phyloP scores from a whole-genome alignment of 2,113 vertebrate genomes.

The Tachycineta bicolor region DNA sequence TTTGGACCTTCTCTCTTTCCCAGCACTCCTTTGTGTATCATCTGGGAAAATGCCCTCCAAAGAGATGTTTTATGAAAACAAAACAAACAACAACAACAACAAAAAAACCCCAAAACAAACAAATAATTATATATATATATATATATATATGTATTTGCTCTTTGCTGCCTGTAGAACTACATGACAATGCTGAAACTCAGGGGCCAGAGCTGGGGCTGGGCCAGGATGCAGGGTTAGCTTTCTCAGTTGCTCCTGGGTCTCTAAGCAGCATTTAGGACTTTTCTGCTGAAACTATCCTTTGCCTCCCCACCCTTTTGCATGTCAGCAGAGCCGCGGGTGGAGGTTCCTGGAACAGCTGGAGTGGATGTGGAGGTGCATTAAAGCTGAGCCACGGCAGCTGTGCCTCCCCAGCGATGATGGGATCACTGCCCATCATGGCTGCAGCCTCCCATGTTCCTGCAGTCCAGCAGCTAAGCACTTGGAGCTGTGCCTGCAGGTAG shows the following conservation, averaged over 20 bases:
- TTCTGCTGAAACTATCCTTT: background rate
- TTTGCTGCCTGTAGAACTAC: background rate
- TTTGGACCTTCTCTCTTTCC: background rate
- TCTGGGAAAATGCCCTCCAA: background rate
- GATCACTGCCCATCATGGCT: rapidly evolving
- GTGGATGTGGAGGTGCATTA: background rate
- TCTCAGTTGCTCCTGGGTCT: background rate
- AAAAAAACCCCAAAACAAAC: too few species aligned
- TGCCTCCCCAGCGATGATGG: background rate
- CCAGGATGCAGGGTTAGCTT: background rate
- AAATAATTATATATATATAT: too few species aligned
- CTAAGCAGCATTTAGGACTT: background rate
- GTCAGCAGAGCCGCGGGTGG: background rate
- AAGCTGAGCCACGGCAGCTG: background rate
- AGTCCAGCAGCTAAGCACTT: background rate
- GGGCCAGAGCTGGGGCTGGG: background rate
- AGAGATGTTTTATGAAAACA: background rate
- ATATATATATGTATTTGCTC: background rate
- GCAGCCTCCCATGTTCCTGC: background rate
- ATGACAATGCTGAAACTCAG: background rate
- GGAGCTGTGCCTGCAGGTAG: background rate
- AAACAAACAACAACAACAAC: too few species aligned
- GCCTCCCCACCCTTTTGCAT: background rate
- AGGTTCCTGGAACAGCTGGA: background rate
- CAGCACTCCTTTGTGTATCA: too few species aligned